phyloP scores from a whole-genome alignment of 2,113 vertebrate species.

The Cynopterus brachyotis region DNA sequence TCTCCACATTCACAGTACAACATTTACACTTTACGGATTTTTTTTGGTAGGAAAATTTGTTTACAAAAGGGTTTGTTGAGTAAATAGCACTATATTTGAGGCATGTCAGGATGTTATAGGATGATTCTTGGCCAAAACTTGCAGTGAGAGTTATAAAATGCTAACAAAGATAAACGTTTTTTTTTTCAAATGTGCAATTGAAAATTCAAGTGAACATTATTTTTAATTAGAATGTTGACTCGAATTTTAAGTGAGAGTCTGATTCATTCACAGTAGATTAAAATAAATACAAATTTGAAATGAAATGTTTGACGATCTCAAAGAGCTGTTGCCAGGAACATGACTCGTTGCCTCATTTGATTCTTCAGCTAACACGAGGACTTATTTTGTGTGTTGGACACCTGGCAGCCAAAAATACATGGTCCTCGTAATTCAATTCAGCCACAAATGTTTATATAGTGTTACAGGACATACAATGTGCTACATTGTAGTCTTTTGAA shows the following conservation, averaged over 20 bases:
- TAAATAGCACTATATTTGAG: background rate
- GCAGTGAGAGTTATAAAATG: background rate
- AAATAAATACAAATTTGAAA: background rate
- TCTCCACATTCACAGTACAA: background rate
- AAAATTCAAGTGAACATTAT: background rate
- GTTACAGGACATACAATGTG: background rate
- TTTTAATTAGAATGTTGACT: background rate
- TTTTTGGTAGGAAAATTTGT: background rate
- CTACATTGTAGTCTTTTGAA: background rate
- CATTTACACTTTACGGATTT: background rate
- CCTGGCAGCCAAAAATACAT: background rate
- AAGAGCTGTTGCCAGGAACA: background rate
- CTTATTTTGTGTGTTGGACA: background rate
- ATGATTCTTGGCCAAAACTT: conserved; percentile 12
- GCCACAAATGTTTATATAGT: background rate
- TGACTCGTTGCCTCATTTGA: background rate
- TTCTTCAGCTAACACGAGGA: background rate
- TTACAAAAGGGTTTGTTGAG: background rate
- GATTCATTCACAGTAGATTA: background rate
- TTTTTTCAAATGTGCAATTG: background rate
- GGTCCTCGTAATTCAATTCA: background rate
- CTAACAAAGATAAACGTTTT: background rate
- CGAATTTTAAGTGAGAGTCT: background rate
- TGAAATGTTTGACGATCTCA: background rate
- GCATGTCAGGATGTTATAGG: background rate